These are phyloP conservation scores for Sapajus apella DNA, from an alignment of 2,113 vertebrate genomes.

Conservation along the genomic window DNA sequence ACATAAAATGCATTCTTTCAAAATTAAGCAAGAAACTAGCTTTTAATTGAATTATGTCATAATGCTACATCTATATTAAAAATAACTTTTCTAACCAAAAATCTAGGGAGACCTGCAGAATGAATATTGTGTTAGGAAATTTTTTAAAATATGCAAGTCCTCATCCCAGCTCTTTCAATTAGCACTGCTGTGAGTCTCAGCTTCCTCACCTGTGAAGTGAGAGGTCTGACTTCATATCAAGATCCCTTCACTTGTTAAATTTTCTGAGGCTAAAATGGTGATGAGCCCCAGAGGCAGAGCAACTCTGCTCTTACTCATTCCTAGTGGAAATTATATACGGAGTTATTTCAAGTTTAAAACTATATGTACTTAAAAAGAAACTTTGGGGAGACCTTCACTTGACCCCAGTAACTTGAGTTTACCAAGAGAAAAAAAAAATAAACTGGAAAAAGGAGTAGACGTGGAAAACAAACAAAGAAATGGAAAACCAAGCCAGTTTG, in stretches of 20 bases:
- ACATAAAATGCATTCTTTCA: background rate
- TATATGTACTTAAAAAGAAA: background rate
- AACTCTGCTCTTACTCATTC: background rate
- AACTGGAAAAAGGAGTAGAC: background rate
- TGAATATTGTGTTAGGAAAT: background rate
- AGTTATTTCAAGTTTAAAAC: background rate
- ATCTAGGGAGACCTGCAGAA: background rate
- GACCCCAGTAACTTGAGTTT: background rate
- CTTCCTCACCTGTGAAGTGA: background rate
- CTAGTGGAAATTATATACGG: background rate
- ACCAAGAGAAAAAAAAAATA: background rate
- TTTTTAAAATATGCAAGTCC: background rate
- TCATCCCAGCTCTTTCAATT: background rate
- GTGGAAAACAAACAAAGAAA: background rate
- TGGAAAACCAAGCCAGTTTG: background rate
- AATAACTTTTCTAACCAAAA: background rate
- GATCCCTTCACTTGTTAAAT: background rate
- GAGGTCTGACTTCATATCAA: background rate
- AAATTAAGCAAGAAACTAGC: background rate
- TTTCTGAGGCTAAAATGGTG: background rate
- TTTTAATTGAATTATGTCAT: background rate
- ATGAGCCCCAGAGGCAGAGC: background rate
- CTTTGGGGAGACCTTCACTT: background rate
- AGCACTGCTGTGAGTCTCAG: background rate
- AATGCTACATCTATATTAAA: background rate